phyloP scores from a whole-genome alignment of 2,888 invertebrate species.

The Cheilosia grossa region DNA sequence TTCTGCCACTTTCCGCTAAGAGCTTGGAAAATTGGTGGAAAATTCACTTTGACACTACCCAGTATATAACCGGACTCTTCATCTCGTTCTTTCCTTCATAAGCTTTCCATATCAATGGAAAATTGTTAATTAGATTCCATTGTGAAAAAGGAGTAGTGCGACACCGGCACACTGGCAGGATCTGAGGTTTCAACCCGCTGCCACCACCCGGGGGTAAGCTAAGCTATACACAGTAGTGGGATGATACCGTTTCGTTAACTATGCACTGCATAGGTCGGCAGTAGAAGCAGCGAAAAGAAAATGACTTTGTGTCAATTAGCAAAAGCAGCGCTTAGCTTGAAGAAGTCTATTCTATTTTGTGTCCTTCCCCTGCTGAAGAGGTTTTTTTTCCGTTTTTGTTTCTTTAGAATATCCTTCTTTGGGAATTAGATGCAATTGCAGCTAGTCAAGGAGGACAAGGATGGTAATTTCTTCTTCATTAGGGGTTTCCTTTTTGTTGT shows the following conservation, averaged over 20 bases:
- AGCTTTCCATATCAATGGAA: slow-evolving; percentile 80
- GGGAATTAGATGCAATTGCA: slow-evolving; percentile 55
- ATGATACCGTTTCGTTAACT: slow-evolving; percentile 42
- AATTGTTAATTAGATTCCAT: slow-evolving; percentile 83
- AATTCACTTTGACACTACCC: slow-evolving; percentile 76
- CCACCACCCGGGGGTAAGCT: slow-evolving; percentile 25
- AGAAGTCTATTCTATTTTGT: slow-evolving; percentile 41
- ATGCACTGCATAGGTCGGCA: neutral
- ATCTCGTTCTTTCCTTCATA: slow-evolving; percentile 22
- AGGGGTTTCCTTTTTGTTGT: slow-evolving; percentile 40
- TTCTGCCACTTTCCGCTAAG: slow-evolving; percentile 46
- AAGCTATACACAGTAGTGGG: slow-evolving; percentile 46
- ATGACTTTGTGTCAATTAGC: slow-evolving; percentile 69
- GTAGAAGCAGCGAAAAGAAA: slow-evolving; percentile 21
- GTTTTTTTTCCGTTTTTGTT: slow-evolving; percentile 20
- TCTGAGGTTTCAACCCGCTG: slow-evolving; percentile 18
- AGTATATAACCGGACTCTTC: slow-evolving; percentile 20
- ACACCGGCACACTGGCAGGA: slow-evolving; percentile 25
- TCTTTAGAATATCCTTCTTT: slow-evolving; percentile 35
- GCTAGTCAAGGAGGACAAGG: slow-evolving; percentile 55
- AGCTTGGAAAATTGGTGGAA: slow-evolving; percentile 75
- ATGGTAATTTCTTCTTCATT: slow-evolving; percentile 67
- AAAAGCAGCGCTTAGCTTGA: slow-evolving; percentile 58
- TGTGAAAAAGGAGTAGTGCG: slow-evolving; percentile 33
- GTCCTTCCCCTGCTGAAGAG: neutral